A percentile compares a stretch with the other conserved stretches of the same genome.
phyloP scores from a whole-genome alignment of 1,140 invertebrate genomes.

The Cherax quadricarinatus region DNA sequence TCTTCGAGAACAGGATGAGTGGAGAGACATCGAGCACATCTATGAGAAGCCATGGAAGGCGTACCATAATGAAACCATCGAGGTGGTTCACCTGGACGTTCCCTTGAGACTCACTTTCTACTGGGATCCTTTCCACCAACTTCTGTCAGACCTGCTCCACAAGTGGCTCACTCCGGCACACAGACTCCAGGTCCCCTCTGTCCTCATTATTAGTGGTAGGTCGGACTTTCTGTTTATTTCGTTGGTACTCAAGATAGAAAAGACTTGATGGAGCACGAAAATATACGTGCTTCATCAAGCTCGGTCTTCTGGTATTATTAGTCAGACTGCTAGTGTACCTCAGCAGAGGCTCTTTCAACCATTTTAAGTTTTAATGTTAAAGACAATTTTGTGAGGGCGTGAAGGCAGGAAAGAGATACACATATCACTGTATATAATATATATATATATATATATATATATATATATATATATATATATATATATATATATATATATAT shows the following conservation, averaged over 20 bases:
- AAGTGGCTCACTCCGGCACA: neutral
- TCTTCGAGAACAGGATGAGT: neutral
- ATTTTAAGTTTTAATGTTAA: too few species aligned
- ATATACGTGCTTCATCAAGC: too few species aligned
- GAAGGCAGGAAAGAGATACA: too few species aligned
- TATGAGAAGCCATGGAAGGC: too few species aligned
- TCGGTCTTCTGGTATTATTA: too few species aligned
- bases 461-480: too few species aligned
- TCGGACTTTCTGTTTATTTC: neutral
- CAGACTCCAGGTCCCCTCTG: neutral
- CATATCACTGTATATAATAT: too few species aligned
- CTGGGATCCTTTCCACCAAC: neutral
- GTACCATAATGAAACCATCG: neutral
- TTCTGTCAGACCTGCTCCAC: neutral
- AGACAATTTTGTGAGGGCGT: too few species aligned
- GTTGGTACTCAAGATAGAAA: too few species aligned
- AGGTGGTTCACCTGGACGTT: neutral
- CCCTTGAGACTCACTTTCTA: neutral
- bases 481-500: too few species aligned
- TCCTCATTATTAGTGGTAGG: neutral
- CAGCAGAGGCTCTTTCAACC: neutral
- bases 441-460: too few species aligned
- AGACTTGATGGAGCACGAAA: too few species aligned
- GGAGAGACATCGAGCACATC: neutral
- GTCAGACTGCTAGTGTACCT: neutral